Conservation (phyloP, 1,140 invertebrate genomes). For the Argopecten irradians region DNA sequence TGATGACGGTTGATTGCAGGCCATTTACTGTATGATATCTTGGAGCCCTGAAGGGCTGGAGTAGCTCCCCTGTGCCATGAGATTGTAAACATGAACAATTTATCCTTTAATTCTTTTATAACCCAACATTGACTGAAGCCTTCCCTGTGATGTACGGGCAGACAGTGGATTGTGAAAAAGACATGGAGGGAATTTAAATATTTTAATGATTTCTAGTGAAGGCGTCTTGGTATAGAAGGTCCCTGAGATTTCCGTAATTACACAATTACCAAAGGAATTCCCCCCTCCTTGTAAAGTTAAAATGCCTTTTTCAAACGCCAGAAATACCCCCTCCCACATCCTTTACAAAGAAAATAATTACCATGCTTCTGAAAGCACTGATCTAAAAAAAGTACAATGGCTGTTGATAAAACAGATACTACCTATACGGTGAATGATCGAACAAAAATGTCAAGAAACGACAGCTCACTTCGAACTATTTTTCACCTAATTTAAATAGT, state of each 20-base stretch:
- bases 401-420: not conserved
- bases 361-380: not conserved
- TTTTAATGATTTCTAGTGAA: constrained; percentile 11
- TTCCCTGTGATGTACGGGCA: not conserved
- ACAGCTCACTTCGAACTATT: not conserved
- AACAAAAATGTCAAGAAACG: not conserved
- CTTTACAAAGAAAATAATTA: constrained; percentile 8
- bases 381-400: not conserved
- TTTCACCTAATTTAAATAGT: not conserved
- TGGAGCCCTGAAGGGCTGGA: not conserved
- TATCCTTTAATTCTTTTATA: not conserved
- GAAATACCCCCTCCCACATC: not conserved
- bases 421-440: not conserved
- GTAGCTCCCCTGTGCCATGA: not conserved
- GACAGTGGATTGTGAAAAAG: not conserved
- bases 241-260: not conserved
- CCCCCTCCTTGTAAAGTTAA: constrained; percentile 9
- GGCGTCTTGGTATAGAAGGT: not conserved
- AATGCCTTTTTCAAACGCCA: not conserved
- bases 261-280: constrained; percentile 1
- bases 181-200: constrained; percentile 22
- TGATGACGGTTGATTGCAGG: not conserved
- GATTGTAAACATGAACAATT: not conserved
- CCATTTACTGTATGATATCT: constrained; percentile 6
- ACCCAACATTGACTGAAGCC: not conserved